Base-by-base conservation (phyloP, 1,140 invertebrate species). In the Tetranychus urticae region DNA sequence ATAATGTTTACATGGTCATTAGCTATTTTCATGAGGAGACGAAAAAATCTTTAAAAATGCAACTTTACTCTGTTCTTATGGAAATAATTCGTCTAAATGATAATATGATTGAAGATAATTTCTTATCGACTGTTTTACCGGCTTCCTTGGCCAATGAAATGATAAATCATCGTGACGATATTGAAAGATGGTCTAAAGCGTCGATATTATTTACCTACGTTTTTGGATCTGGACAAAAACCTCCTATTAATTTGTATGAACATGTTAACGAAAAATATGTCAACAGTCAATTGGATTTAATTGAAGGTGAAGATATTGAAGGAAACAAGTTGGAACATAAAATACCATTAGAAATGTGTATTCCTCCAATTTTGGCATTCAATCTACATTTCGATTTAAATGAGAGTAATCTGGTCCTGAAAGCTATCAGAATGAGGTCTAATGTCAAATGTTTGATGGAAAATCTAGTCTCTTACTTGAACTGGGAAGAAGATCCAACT, bases 391-490 rank as follows among this genome's bases (percentile, higher is more conserved):
- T 89, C 68, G 70, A 71, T 35, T 70, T 70, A 37, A 69, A 72
- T 23, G 71, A 75, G 10, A 80, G 83, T 59, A 90, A 89, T 72
- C 72, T 88, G 6, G 77, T 89, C 6, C 72, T 92, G 33, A 78
- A 81, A 65, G 80, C 83, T 0, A 73, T 92, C 58, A 78, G 81
- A 63, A 76, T 81, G 45, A 73, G 79, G 63, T 76, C 79, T 54
- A 77, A 80, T 50, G 84, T 85, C 2, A 90, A 89, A 72, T 81
- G 79, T 10, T 88, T 93, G 64, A 90, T 86, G 13, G 87, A 92
- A 70, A 91, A 90, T 74, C 77, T 89, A 33, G 75, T 92, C 58
- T 73, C 88, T 12, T 74, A 90, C 55, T 77, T 92, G 3, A 92
- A 92, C 72, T 77, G 88, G 69, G 88, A 89, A 81, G 85, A 66